Evolutionary conservation across 1,140 invertebrate species (phyloP).

Genomic region (Vanessa tameamea): DNA sequence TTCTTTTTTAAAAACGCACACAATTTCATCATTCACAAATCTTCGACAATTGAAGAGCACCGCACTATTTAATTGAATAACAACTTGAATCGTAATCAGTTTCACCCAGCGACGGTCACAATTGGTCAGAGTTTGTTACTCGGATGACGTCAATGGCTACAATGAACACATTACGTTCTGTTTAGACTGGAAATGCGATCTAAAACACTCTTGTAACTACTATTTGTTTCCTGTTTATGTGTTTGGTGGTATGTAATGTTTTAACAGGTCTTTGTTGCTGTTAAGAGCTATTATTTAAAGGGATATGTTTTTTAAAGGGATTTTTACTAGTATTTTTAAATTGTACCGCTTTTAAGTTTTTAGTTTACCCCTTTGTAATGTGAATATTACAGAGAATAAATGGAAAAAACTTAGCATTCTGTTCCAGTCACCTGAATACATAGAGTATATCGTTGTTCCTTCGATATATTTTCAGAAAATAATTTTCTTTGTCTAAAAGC

Average conservation of each 20-base stretch:
- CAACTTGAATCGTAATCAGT: slow-evolving; percentile 18
- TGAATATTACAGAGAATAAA: no score
- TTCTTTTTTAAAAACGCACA: neutral
- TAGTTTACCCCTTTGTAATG: no score
- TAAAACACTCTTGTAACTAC: slow-evolving; percentile 5
- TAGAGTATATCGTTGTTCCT: no score
- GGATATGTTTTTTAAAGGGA: no score
- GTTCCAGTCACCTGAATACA: no score
- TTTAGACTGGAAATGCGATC: slow-evolving; percentile 13
- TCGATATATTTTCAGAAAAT: no score
- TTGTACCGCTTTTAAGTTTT: no score
- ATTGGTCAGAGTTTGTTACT: slow-evolving; percentile 20
- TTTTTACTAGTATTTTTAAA: no score
- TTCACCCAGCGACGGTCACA: slow-evolving; percentile 13
- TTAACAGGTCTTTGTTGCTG: neutral
- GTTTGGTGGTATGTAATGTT: neutral
- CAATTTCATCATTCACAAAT: neutral
- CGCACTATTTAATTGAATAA: slow-evolving; percentile 3
- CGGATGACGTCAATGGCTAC: slow-evolving; percentile 33
- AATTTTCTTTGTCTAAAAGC: no score
- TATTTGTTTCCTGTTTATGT: slow-evolving; percentile 6
- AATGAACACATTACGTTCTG: slow-evolving; percentile 29
- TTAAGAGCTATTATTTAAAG: no score
- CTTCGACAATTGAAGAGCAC: neutral
- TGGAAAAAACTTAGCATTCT: no score